Evolutionary conservation across 2,797 vertebrate species (phyloP).

Genomic region (Anabas testudineus): DNA sequence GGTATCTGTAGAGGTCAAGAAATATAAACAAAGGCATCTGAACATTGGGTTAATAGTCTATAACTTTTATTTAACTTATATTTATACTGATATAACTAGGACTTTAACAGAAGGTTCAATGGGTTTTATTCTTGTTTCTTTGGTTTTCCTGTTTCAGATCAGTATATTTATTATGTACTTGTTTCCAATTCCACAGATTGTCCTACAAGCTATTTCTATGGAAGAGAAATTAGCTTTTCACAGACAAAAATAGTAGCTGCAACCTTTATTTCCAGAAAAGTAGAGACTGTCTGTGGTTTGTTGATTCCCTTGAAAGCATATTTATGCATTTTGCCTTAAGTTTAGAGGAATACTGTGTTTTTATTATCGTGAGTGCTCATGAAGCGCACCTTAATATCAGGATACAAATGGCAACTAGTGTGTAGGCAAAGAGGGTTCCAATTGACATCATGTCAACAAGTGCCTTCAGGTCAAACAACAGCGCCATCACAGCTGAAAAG

Average conservation of each 20-base stretch:
- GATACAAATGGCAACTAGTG: conserved; percentile 87
- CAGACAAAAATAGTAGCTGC: too few species aligned
- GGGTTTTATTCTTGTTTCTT: background rate
- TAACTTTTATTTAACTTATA: background rate
- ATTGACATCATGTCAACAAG: conserved; percentile 91
- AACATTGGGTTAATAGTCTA: too few species aligned
- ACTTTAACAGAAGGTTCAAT: background rate
- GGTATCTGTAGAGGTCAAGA: conserved; percentile 79
- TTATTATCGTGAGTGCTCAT: background rate
- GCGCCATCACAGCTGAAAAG: conserved; percentile 85
- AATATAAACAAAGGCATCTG: background rate
- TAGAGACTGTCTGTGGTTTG: too few species aligned
- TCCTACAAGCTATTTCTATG: too few species aligned
- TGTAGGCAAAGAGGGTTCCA: conserved; percentile 90
- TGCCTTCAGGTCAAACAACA: conserved; percentile 89
- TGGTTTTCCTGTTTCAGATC: conserved; percentile 2
- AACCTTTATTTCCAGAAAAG: too few species aligned
- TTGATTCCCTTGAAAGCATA: too few species aligned
- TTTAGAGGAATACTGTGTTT: background rate
- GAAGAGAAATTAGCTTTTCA: too few species aligned
- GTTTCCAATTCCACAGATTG: background rate
- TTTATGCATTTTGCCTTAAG: background rate
- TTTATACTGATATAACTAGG: background rate
- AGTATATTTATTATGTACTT: background rate
- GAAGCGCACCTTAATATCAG: conserved; percentile 73